These are phyloP conservation scores for Amphimedon queenslandica DNA, from an alignment of 37 sponge, comb jelly and placozoan genomes.

Conservation along the genomic window DNA sequence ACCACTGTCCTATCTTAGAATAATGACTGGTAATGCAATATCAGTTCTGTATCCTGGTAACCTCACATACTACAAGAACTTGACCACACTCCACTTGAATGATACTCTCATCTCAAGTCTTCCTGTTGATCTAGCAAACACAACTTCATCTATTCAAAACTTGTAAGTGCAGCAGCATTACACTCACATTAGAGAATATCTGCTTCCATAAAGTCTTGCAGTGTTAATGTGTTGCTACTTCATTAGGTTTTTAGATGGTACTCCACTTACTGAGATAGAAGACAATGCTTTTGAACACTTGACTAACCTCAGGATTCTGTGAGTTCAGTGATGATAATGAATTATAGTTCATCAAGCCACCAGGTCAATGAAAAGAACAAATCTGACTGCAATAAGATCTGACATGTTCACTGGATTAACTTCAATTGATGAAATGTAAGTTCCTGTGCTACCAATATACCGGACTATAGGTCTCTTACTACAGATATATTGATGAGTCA, in stretches of 20 bases:
- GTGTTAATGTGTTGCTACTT: too few species aligned
- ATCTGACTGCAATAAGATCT: not conserved
- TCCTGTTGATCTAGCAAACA: not conserved
- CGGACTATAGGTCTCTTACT: too few species aligned
- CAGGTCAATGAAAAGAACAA: slow-evolving; percentile 38
- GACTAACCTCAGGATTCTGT: slow-evolving; percentile 22
- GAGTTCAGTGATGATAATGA: not conserved
- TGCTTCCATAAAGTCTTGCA: not conserved
- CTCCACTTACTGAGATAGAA: slow-evolving; percentile 16
- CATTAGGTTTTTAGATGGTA: slow-evolving; percentile 40
- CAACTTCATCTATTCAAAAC: not conserved
- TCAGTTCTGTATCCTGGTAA: slow-evolving; percentile 22
- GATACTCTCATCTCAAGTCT: slow-evolving; percentile 16
- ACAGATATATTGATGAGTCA: not conserved
- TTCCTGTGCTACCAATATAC: too few species aligned
- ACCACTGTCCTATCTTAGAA: too few species aligned
- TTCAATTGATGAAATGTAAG: too few species aligned
- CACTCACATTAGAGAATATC: not conserved
- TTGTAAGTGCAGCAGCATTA: not conserved
- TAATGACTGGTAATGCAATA: slow-evolving; percentile 36
- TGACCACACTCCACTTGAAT: slow-evolving; percentile 13
- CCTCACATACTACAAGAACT: slow-evolving; percentile 6
- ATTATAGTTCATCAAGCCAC: not conserved
- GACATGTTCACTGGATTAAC: slow-evolving; percentile 14
- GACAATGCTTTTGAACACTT: slow-evolving; percentile 21